A percentile compares a stretch with the other conserved stretches of the same genome.
phyloP scores from a whole-genome alignment of 2,888 invertebrate genomes.

The Napeogenes inachia region DNA sequence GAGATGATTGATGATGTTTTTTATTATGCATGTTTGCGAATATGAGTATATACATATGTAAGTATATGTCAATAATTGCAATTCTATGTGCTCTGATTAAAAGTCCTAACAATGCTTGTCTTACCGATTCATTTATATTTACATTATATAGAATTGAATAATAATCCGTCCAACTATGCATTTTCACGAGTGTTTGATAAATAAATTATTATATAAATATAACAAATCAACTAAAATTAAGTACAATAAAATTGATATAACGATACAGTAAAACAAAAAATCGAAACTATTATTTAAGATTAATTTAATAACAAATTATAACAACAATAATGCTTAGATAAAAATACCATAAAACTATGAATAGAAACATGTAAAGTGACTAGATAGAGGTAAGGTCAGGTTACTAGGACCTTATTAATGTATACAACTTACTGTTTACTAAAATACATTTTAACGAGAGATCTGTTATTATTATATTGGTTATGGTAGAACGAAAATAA shows the following conservation, averaged over 20 bases:
- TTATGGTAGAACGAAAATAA: slow-evolving; percentile 16
- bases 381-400: background rate
- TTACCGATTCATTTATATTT: background rate
- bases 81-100: too few relatives aligned
- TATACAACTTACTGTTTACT: background rate
- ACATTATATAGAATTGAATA: slow-evolving; percentile 2
- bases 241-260: slow-evolving; percentile 3
- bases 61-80: too few relatives aligned
- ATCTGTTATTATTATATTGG: slow-evolving; percentile 22
- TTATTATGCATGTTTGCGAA: too few relatives aligned
- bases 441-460: slow-evolving; percentile 11
- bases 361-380: background rate
- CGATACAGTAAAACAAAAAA: background rate
- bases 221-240: slow-evolving; percentile 4
- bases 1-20: too few relatives aligned
- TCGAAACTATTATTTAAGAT: background rate
- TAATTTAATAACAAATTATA: background rate
- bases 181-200: background rate
- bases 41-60: too few relatives aligned
- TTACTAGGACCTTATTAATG: background rate
- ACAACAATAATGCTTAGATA: background rate
- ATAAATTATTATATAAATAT: background rate
- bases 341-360: background rate
- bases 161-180: background rate
- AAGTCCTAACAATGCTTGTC: background rate